Conservation (phyloP, 2,113 vertebrate species). For the Herpetotheres cachinnans region DNA sequence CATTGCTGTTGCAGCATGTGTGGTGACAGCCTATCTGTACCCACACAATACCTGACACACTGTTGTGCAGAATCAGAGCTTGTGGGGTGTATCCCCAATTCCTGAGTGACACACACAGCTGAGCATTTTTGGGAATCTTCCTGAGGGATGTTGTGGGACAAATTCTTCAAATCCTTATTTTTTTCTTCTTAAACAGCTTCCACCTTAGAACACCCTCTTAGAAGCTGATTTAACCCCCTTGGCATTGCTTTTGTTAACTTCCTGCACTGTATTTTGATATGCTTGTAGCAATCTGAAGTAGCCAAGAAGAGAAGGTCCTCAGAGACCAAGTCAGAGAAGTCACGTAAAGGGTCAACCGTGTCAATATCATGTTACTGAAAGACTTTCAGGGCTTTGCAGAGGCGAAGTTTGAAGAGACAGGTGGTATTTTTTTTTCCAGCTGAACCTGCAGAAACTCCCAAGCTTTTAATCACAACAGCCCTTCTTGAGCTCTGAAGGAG, state of each 20-base stretch:
- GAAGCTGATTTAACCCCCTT: neutral
- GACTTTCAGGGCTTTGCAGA: neutral
- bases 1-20: neutral
- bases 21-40: neutral
- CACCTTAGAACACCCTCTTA: neutral
- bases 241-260: neutral
- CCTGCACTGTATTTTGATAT: neutral
- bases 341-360: neutral
- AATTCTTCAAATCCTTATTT: neutral
- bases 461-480: neutral
- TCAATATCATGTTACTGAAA: neutral
- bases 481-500: neutral
- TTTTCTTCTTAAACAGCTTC: neutral
- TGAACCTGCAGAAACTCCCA: neutral
- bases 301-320: neutral
- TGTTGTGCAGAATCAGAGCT: neutral
- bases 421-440: too few relatives aligned
- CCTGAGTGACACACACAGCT: neutral
- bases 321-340: neutral
- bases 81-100: neutral
- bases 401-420: neutral
- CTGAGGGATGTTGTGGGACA: neutral
- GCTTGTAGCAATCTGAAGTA: neutral
- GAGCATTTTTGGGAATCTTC: neutral
- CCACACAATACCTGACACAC: fast-evolving